Base-by-base conservation (phyloP, 2,113 vertebrate species). In the Nerophis ophidion region DNA sequence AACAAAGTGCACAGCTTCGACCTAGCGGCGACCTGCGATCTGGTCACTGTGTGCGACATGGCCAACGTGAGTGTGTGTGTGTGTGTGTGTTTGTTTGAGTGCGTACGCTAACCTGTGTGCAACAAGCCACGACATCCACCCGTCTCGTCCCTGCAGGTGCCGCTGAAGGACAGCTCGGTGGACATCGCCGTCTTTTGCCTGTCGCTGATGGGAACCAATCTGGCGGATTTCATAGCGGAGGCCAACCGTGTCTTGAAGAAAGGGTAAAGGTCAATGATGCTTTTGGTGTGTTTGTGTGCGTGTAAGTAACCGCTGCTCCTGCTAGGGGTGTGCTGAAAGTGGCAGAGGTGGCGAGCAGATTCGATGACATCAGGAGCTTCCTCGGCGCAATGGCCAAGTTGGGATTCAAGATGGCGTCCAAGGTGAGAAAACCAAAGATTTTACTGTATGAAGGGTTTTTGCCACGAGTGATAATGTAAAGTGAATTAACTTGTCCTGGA, bases 171-270 rank as follows among this genome's bases (percentile, higher is more conserved):
- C 1, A 58, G 71, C 40, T 91, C 91, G 0, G 92, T 98, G 62
- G 93, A 97, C 8, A 82, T 99, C 13, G 93, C 85, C 0, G 93
- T 98, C 61, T 98, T 98, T 86, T 98, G 96, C 73, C 90, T 99
- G 26, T 93, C 96, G 0, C 88, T 99, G 68, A 99, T 99, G 96
- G 95, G 95, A 55, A 98, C 93, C 61, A 98, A 99, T 72, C 89
- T 97, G 62, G 65, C 69, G 13, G 95, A 98, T 68, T 97, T 98
- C 68, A 80, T 99, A 3, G 81, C 74, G 7, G 96, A 99, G 75
- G 95, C 96, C 61, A 96, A 92, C 77, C 87, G 96, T 0, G 92
- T 98, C n/a, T 84, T 99, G 59, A 93, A 89, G 61, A 80, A 48
- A 46, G 86, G 92, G 96, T 99, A 86, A 86, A 50, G 61, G 17